These are phyloP conservation scores for Acrocephalus scirpaceus DNA, from an alignment of 2,797 vertebrate species.

Conservation along the genomic window DNA sequence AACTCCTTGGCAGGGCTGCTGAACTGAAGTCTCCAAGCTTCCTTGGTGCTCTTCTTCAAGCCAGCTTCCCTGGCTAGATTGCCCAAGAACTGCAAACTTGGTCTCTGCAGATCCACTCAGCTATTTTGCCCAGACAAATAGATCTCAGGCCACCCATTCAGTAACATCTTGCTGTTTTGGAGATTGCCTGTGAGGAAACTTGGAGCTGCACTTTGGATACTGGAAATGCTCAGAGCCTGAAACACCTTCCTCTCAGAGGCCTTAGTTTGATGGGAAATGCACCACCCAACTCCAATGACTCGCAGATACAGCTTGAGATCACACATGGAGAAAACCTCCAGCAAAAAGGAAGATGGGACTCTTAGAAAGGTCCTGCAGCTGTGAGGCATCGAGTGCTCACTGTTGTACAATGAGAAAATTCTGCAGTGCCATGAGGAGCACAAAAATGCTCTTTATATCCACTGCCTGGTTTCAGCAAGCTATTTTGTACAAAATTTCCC, in stretches of 20 bases:
- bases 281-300: neutral
- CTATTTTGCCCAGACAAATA: neutral
- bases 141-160: neutral
- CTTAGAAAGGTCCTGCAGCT: neutral
- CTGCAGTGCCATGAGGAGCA: neutral
- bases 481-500: slow-evolving; percentile 1
- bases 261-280: neutral
- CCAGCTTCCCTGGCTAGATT: neutral
- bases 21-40: neutral
- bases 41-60: neutral
- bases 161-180: neutral
- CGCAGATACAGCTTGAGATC: neutral
- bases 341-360: neutral
- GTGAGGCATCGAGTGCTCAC: neutral
- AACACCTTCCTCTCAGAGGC: neutral
- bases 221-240: neutral
- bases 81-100: neutral
- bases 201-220: neutral
- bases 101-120: neutral
- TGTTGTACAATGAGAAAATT: neutral
- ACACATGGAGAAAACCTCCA: rapidly evolving
- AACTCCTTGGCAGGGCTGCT: neutral
- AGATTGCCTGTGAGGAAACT: neutral
- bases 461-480: neutral
- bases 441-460: neutral